Evolutionary conservation across 2,888 invertebrate genomes (phyloP), one percentile per base, ranked within the genome.

Genomic region (Carpatolechia fugitivella): DNA sequence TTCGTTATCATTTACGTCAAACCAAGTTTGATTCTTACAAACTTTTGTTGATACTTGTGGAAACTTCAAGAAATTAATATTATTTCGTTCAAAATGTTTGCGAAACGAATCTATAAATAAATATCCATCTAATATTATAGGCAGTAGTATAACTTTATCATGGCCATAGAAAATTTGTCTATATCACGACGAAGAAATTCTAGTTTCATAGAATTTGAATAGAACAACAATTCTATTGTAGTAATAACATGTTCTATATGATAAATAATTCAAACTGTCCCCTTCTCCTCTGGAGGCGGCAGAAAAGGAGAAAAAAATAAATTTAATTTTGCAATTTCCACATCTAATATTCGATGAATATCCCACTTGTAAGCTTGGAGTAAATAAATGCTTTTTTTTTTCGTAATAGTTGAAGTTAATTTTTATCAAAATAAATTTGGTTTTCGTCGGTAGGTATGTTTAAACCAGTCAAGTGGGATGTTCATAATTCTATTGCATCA

Each of bases 261-360:
- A 78, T 10, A 5, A 10, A 41, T 41, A 16, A 29, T 81, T 80
- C 78, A 86, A 82, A 82, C 80, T 80, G 79, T 80, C 82, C 84
- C 89, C 82, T 87, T 86, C 79, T 85, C 86, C 88, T 83, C 79
- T 78, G 79, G 76, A 65, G 76, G 89, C 89, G 85, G 90, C 89
- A 82, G 82, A 80, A 86, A 89, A 89, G 85, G 77, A 78, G 78
- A 78, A 79, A 80, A 78, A 72, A 70, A 67, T 70, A 68, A 68
- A 70, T 74, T 71, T 72, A 70, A 69, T 56, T 56, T 57, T 58
- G 52, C 41, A 56, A 58, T 58, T 55, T 57, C 46, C 56, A 64
- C 55, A 57, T 60, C 60, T 63, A 59, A 57, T 50, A 57, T 53
- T 53, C 24, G 56, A 62, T 63, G 66, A 61, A 66, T 53, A 57